Evolutionary conservation across 2,888 invertebrate genomes (phyloP), one percentile per base, ranked within the genome.

Genomic region (Caprella mutica): DNA sequence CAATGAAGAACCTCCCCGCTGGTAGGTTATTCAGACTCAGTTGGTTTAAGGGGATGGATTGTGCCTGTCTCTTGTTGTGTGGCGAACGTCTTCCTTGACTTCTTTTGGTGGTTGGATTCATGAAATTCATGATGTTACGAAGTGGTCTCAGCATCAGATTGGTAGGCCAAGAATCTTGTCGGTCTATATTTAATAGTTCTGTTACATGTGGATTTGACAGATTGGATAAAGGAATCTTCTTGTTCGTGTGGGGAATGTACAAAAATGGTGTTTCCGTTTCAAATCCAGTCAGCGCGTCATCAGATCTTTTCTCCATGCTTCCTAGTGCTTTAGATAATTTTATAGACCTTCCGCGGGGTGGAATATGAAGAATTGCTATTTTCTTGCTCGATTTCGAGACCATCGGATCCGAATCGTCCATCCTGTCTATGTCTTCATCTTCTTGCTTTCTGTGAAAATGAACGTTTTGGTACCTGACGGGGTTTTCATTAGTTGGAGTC

Each of bases 1-100:
- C 61, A 26, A 48, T 48, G 3, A 48, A 21, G 24, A 48, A 48
- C n/a, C 30, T 48, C 14, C 48, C 48, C 21, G 48, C 30, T n/a
- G 48, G 48, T 30, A 48, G 5, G 23, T 48, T 4, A 24, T 48
- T 21, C 29, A 48, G 23, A 29, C 48, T 48, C 5, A 48, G 30
- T 9, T n/a, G 29, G 19, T 48, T 17, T 17, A 48, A 21, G 6
- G 19, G n/a, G 2, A 29, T 9, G n/a, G 17, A 17, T 5, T 26
- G n/a, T 9, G 17, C n/a, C 1, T 44, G 26, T n/a, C 24, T 17
- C n/a, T 24, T 17, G 44, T 27, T 21, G 1, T 5, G 2, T 3
- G 27, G n/a, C n/a, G n/a, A n/a, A n/a, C n/a, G n/a, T n/a, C n/a
- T n/a, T n/a, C n/a, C 26, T 5, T 23, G 44, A 24, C 14, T 40